A percentile compares a stretch with the other conserved stretches of the same genome.
phyloP scores from a whole-genome alignment of 2,888 invertebrate species.

The Euzetes globulus region DNA sequence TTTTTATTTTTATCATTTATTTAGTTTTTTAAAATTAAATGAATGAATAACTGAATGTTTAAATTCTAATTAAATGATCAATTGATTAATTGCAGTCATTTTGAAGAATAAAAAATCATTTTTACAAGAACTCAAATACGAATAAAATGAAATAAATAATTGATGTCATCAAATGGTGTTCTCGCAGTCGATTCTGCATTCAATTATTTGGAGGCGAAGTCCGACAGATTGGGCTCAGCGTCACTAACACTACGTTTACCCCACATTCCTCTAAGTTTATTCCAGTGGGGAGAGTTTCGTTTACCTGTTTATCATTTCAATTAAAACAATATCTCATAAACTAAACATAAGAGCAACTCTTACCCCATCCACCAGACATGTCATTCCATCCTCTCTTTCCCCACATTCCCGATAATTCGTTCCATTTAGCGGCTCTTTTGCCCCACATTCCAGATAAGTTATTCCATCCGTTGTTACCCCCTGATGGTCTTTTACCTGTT shows the following conservation, averaged over 20 bases:
- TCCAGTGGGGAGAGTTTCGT: conserved; percentile 35
- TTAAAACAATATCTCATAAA: background rate
- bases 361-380: conserved; percentile 34
- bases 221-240: background rate
- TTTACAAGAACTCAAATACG: background rate
- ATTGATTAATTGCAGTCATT: background rate
- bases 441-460: conserved; percentile 37
- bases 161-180: background rate
- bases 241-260: conserved; percentile 32
- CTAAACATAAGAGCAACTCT: background rate
- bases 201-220: background rate
- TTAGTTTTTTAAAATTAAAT: no score
- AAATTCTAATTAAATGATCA: no score
- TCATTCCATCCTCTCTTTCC: conserved; percentile 36
- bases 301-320: background rate
- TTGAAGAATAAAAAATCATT: background rate
- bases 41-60: no score
- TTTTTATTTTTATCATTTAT: no score
- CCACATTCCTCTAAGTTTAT: conserved; percentile 37
- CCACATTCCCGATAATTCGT: conserved; percentile 35
- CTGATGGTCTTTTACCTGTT: conserved; percentile 16
- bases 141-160: background rate
- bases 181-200: background rate
- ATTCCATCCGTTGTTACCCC: conserved; percentile 27
- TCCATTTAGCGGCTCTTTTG: conserved; percentile 34